Evolutionary conservation across 2,888 invertebrate species (phyloP).

Genomic region (Drosophila fulvimacula): DNA sequence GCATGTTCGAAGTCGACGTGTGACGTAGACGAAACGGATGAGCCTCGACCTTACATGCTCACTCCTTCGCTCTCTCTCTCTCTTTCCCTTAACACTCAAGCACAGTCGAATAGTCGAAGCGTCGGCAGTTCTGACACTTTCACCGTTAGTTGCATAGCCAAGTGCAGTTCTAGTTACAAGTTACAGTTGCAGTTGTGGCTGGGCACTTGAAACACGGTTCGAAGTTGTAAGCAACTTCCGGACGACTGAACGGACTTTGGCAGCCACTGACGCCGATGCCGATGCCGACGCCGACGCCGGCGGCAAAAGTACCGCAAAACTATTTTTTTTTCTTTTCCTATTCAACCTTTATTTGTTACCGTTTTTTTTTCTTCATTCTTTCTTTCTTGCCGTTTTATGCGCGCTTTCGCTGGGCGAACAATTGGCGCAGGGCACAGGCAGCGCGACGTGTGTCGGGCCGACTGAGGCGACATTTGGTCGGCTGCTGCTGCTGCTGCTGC

Average conservation of each 20-base stretch:
- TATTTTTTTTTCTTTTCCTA: constrained; percentile 13
- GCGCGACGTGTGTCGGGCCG: not conserved
- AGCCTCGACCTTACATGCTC: constrained; percentile 30
- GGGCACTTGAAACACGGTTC: constrained; percentile 44
- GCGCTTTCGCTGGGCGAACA: constrained; percentile 22
- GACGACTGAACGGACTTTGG: constrained; percentile 36
- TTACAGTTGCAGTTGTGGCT: constrained; percentile 21
- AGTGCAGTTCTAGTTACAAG: constrained; percentile 38
- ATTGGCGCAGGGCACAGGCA: constrained; percentile 12
- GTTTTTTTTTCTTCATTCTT: not conserved
- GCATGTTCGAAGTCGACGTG: constrained; percentile 25
- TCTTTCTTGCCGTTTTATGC: constrained; percentile 4
- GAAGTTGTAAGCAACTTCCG: constrained; percentile 62
- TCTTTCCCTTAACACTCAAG: too few species aligned
- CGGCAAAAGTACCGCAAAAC: constrained; percentile 53
- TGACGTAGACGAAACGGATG: constrained; percentile 14
- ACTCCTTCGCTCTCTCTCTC: not conserved
- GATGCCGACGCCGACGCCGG: constrained; percentile 10
- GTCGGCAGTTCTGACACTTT: constrained; percentile 10
- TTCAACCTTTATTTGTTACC: not conserved
- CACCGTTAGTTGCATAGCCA: not conserved
- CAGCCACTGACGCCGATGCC: constrained; percentile 30
- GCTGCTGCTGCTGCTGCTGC: constrained; percentile 24
- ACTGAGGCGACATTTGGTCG: constrained; percentile 47
- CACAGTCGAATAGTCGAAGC: not conserved